Base-by-base conservation (phyloP, 2,113 vertebrate species). In the Gila orcuttii region DNA sequence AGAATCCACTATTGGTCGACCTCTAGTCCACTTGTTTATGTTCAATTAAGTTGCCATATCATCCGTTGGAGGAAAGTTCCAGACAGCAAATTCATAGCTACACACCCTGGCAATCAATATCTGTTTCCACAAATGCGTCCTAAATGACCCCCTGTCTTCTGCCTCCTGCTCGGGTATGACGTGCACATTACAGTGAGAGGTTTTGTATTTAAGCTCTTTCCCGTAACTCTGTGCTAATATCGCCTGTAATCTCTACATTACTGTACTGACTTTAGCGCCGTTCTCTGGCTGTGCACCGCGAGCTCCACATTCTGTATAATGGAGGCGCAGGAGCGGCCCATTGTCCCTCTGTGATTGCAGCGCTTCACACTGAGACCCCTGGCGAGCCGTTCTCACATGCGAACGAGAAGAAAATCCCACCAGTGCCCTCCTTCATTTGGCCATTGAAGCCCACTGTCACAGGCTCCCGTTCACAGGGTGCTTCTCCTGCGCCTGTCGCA, bases 191-290 rank as follows among this genome's bases (percentile, higher is more conserved):
- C 82, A 66, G 33, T 55, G 42, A 81, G 64, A 60, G 66, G 36
- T 81, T 88, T 85, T 86, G 84, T 83, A 74, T 69, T 47, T 21
- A n/a, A 76, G 66, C 84, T 75, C 66, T 78, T 73, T 45, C 60
- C 69, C 68, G 55, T 75, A 87, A 68, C 80, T 62, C n/a, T 4
- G 42, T 7, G 15, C 79, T 85, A 83, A 86, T 87, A 88, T 89
- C 57, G 45, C 71, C 83, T 88, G 83, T 91, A 91, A 91, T 91
- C 89, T 89, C 80, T 42, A 68, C 85, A 88, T 86, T 89, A 87
- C 91, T 82, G 85, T 85, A 83, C 85, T 88, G 89, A 90, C 85
- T 88, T 86, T 52, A 25, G 50, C 2, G 42, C 79, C 19, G 47
- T 62, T 68, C 83, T 25, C 74, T 25, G 47, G 81, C 86, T 84